These are phyloP conservation scores for Tachysurus fulvidraco DNA, from an alignment of 2,113 vertebrate genomes.

Conservation along the genomic window DNA sequence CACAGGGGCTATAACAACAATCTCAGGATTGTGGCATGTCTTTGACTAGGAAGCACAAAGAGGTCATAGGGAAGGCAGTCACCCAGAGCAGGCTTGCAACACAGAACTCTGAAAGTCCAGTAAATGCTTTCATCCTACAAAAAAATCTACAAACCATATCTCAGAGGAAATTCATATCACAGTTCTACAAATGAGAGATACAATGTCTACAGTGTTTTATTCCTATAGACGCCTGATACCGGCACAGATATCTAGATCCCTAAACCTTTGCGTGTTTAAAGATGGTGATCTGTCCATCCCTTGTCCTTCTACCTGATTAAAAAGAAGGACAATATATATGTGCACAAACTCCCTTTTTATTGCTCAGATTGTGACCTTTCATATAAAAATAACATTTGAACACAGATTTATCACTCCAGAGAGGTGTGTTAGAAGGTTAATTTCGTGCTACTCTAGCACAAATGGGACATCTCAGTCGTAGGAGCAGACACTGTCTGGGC, in stretches of 20 bases:
- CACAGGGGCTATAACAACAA: slow-evolving; percentile 72
- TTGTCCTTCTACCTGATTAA: background rate
- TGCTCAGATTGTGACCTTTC: background rate
- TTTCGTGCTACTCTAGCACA: slow-evolving; percentile 45
- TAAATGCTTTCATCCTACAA: slow-evolving; percentile 5
- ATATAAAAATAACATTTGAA: slow-evolving; percentile 9
- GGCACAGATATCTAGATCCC: background rate
- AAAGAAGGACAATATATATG: background rate
- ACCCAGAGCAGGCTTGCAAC: slow-evolving; percentile 54
- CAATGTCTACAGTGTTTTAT: background rate
- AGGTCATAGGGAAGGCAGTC: slow-evolving; percentile 61
- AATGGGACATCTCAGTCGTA: slow-evolving; percentile 52
- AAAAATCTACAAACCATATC: slow-evolving; percentile 2
- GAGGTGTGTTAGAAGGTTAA: slow-evolving; percentile 51
- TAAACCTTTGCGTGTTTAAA: slow-evolving; percentile 67
- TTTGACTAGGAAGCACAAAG: slow-evolving; percentile 71
- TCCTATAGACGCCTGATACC: too few species aligned
- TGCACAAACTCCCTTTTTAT: background rate
- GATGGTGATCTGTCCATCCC: slow-evolving; percentile 67
- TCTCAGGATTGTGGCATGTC: slow-evolving; percentile 68
- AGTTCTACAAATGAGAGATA: background rate
- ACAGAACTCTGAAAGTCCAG: background rate
- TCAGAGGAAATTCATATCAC: background rate
- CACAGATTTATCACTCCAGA: slow-evolving; percentile 8
- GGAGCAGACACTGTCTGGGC: slow-evolving; percentile 57